phyloP scores from a whole-genome alignment of 2,888 invertebrate species.

The Drosophila eohydei region DNA sequence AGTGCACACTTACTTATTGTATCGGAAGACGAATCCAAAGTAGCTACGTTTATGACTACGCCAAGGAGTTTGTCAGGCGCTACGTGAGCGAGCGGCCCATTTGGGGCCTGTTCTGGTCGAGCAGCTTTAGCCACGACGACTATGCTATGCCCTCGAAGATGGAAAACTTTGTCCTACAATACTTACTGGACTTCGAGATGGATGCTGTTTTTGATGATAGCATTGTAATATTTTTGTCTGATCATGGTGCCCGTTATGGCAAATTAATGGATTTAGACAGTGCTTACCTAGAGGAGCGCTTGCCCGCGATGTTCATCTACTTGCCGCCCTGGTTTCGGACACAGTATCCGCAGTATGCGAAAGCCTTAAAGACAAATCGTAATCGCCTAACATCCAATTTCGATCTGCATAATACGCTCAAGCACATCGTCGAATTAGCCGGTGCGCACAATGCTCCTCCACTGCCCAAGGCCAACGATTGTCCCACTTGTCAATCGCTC shows the following conservation, averaged over 20 bases:
- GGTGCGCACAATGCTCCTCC: constrained; percentile 52
- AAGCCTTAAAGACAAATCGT: constrained; percentile 87
- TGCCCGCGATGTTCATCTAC: constrained; percentile 90
- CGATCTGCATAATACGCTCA: constrained; percentile 89
- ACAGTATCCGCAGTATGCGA: constrained; percentile 86
- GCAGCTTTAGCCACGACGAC: constrained; percentile 89
- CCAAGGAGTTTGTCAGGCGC: constrained; percentile 87
- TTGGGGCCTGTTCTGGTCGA: constrained; percentile 91
- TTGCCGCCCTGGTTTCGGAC: constrained; percentile 88
- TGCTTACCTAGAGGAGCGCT: constrained; percentile 90
- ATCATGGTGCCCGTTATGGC: constrained; percentile 91
- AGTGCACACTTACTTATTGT: constrained; percentile 85
- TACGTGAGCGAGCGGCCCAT: constrained; percentile 87
- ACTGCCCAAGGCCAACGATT: constrained; percentile 85
- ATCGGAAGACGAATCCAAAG: constrained; percentile 87
- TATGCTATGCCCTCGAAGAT: constrained; percentile 88
- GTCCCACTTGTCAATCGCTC: constrained; percentile 88
- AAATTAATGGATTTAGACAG: constrained; percentile 87
- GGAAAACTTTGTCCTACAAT: constrained; percentile 87
- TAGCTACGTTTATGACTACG: constrained; percentile 88
- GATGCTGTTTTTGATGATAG: constrained; percentile 87
- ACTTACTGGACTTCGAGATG: constrained; percentile 86
- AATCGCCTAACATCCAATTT: constrained; percentile 89
- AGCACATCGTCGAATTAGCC: constrained; percentile 86
- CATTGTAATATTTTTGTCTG: constrained; percentile 90